Conservation (phyloP, 64 coral and sea anemone species). For the Pachyseris speciosa region DNA sequence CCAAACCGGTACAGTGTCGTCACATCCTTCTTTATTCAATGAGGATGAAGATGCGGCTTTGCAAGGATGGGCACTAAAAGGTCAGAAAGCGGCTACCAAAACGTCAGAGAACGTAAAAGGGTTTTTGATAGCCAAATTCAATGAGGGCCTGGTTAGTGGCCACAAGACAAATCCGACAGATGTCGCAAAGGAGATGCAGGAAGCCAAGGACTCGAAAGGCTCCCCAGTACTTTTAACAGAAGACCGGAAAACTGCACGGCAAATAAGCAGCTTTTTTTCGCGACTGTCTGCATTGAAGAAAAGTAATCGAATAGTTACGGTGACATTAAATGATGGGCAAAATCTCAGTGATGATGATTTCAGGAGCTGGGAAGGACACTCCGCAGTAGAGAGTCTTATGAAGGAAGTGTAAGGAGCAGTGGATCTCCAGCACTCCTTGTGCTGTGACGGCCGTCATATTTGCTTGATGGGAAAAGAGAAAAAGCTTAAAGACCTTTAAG, state of each 20-base stretch:
- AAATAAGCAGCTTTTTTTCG: slow-evolving; percentile 49
- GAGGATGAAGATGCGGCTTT: background rate
- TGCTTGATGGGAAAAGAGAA: too few relatives aligned
- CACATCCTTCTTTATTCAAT: background rate
- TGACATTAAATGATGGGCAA: background rate
- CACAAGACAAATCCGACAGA: slow-evolving; percentile 23
- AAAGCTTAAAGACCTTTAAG: too few relatives aligned
- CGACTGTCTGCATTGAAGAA: slow-evolving; percentile 41
- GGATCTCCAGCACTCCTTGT: slow-evolving; percentile 9
- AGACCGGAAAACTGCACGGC: slow-evolving; percentile 38
- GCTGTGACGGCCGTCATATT: background rate
- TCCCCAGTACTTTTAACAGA: slow-evolving; percentile 13
- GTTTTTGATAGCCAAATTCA: slow-evolving; percentile 25
- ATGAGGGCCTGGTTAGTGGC: slow-evolving; percentile 1
- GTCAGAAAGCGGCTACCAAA: background rate
- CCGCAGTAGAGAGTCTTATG: background rate
- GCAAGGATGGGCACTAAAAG: background rate
- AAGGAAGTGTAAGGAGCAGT: slow-evolving; percentile 8
- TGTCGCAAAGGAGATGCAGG: slow-evolving; percentile 33
- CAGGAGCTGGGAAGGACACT: background rate
- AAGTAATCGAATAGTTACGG: background rate
- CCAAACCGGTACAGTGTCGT: background rate
- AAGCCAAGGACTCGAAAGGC: background rate
- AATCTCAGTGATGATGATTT: slow-evolving; percentile 19
- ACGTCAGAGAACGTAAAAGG: background rate